phyloP scores from a whole-genome alignment of 35 echinoderm and acorn worm genomes.

The Anneissia japonica region DNA sequence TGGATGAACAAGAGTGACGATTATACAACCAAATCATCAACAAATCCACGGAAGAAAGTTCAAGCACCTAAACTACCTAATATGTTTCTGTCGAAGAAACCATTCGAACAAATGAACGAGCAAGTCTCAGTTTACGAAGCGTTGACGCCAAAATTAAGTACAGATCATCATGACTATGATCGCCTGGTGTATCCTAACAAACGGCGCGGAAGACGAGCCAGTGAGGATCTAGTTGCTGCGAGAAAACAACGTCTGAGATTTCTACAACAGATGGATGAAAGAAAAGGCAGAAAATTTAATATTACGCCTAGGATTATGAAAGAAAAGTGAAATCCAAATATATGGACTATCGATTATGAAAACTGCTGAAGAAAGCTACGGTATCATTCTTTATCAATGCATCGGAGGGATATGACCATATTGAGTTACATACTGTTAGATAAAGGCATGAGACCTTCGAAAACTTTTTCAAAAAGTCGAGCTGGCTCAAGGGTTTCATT shows the following conservation, averaged over 20 bases:
- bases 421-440: too few relatives aligned
- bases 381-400: too few relatives aligned
- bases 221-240: background rate
- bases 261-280: background rate
- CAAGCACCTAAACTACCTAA: background rate
- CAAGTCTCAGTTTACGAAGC: background rate
- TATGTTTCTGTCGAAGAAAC: background rate
- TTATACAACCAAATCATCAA: background rate
- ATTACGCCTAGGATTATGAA: background rate
- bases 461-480: too few relatives aligned
- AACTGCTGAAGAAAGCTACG: too few relatives aligned
- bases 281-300: background rate
- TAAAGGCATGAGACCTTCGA: too few relatives aligned
- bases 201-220: background rate
- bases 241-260: background rate
- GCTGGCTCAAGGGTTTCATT: too few relatives aligned
- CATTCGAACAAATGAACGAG: background rate
- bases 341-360: too few relatives aligned
- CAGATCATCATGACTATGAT: background rate
- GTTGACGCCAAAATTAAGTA: background rate
- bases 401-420: too few relatives aligned
- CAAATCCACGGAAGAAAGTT: background rate
- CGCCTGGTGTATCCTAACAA: background rate
- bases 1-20: background rate
- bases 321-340: too few relatives aligned